Conservation (phyloP, 2,113 vertebrate species). For the Colaptes auratus region DNA sequence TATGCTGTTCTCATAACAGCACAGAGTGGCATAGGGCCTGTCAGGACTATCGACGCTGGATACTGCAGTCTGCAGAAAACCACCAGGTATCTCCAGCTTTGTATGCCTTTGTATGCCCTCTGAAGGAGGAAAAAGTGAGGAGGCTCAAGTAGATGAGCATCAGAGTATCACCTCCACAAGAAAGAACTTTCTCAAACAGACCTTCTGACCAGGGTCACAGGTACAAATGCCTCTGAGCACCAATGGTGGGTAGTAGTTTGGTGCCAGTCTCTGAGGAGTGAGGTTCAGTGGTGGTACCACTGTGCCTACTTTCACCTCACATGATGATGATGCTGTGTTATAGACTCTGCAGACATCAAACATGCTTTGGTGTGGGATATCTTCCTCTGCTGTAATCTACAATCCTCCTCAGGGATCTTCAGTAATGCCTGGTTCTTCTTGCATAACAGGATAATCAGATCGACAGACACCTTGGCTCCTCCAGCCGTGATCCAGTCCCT, state of each 20-base stretch:
- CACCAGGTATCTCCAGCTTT: neutral
- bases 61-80: neutral
- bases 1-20: neutral
- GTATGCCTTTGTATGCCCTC: neutral
- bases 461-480: neutral
- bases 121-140: neutral
- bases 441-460: neutral
- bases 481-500: neutral
- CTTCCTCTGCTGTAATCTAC: neutral
- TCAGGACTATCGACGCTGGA: neutral
- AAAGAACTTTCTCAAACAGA: neutral
- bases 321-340: rapidly evolving
- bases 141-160: neutral
- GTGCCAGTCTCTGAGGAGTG: neutral
- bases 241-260: neutral
- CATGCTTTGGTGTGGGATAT: neutral
- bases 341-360: neutral
- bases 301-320: neutral
- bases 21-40: neutral
- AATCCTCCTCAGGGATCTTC: neutral
- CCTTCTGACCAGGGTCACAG: neutral
- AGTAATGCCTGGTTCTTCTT: neutral
- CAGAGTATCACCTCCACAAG: neutral
- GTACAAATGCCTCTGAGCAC: neutral
- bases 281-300: neutral